A percentile compares a stretch with the other conserved stretches of the same genome.
Conservation (phyloP, 1,140 invertebrate genomes). For the Rhynchophorus ferrugineus region DNA sequence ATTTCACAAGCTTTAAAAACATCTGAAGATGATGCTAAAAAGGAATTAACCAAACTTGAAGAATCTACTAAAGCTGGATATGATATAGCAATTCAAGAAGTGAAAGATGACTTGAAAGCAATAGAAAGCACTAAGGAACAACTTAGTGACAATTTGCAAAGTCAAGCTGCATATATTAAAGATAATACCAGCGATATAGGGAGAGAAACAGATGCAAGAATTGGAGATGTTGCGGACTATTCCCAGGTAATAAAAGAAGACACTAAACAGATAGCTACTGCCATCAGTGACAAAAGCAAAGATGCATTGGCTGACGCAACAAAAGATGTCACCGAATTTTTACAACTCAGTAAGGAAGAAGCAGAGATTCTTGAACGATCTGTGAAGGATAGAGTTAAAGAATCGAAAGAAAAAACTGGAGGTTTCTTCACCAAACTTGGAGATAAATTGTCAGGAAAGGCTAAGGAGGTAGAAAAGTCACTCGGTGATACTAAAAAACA, state of each 20-base stretch:
- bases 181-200: no score
- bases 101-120: not conserved
- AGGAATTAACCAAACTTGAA: no score
- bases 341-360: no score
- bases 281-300: not conserved
- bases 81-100: not conserved
- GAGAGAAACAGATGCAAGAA: not conserved
- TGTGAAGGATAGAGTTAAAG: constrained; percentile 9
- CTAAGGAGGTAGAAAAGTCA: constrained; percentile 8
- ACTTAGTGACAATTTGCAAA: no score
- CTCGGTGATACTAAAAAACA: not conserved
- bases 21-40: no score
- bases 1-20: no score
- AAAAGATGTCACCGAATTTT: no score
- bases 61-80: constrained; percentile 7
- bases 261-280: not conserved
- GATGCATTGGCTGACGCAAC: no score
- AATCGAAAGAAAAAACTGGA: not conserved
- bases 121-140: not conserved
- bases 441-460: constrained; percentile 1
- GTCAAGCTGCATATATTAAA: no score
- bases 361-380: no score
- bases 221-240: no score
- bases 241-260: not conserved
- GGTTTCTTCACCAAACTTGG: not conserved